Percentiles rank a stretch among this genome's conserved stretches.
Evolutionary conservation across 2,113 vertebrate species (phyloP).

Genomic region (Turdus rufiventris): DNA sequence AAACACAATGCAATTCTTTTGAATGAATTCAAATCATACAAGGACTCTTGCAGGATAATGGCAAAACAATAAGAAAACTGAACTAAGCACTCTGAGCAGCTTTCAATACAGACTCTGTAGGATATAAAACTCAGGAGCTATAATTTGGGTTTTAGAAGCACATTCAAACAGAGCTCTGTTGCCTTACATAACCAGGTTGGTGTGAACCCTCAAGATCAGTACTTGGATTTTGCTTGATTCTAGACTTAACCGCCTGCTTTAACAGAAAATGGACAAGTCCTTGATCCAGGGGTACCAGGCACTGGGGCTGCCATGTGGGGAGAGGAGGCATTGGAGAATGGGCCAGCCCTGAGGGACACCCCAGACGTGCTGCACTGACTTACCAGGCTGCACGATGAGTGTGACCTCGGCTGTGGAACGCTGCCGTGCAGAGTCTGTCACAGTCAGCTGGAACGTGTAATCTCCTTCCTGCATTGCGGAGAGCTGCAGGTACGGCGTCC

Average conservation of each 20-base stretch:
- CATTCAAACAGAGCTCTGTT: not conserved
- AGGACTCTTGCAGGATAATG: not conserved
- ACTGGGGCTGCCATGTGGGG: not conserved
- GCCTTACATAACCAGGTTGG: not conserved
- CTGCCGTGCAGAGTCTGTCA: constrained; percentile 76
- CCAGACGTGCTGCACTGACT: not conserved
- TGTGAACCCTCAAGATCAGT: not conserved
- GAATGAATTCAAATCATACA: not conserved
- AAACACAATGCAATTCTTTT: not conserved
- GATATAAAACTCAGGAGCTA: not conserved
- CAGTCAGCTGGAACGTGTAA: constrained; percentile 76
- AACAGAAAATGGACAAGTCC: not conserved
- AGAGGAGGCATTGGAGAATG: not conserved
- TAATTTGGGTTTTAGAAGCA: not conserved
- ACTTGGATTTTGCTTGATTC: not conserved
- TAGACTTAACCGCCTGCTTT: not conserved
- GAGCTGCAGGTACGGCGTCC: constrained; percentile 72
- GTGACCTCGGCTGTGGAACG: constrained; percentile 70
- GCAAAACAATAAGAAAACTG: not conserved
- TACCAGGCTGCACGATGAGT: constrained; percentile 76
- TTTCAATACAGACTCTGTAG: not conserved
- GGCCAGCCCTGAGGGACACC: not conserved
- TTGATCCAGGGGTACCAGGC: not conserved
- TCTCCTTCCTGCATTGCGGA: constrained; percentile 78
- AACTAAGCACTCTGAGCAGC: not conserved